A percentile compares a stretch with the other conserved stretches of the same genome.
These are phyloP conservation scores for Nicator chloris DNA, from an alignment of 2,113 vertebrate species.

Conservation along the genomic window DNA sequence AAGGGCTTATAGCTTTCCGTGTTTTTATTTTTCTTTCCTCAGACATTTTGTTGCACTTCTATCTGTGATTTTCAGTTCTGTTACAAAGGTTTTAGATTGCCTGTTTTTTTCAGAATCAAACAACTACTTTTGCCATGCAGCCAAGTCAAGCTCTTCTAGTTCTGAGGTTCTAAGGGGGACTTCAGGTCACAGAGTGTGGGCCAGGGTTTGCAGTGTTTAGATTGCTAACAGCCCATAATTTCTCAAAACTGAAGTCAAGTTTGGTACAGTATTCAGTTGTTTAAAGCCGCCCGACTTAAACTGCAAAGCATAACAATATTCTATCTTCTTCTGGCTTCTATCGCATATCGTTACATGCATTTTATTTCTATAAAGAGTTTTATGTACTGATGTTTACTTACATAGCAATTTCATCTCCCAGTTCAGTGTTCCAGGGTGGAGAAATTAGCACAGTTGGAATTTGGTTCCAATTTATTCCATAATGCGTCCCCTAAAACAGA, in stretches of 20 bases:
- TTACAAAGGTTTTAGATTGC: not conserved
- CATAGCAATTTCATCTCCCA: not conserved
- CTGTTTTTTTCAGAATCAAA: not conserved
- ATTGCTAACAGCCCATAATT: not conserved
- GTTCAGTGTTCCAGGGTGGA: not conserved
- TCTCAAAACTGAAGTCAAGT: not conserved
- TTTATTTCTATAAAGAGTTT: not conserved
- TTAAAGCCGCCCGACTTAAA: not conserved
- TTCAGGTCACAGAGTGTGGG: not conserved
- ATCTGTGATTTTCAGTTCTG: not conserved
- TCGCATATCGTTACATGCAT: not conserved
- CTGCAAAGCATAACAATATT: not conserved
- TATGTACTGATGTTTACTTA: not conserved
- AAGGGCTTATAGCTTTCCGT: not conserved
- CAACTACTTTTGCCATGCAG: not conserved
- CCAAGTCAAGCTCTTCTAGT: not conserved
- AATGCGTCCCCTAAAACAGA: not conserved
- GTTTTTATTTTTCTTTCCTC: not conserved
- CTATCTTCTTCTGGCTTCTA: no score
- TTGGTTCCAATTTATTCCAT: not conserved
- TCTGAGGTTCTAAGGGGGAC: not conserved
- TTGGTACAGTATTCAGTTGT: not conserved
- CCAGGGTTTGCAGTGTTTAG: not conserved
- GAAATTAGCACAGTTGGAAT: not conserved
- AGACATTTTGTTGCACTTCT: not conserved